These are phyloP conservation scores for Beris chalybata DNA, from an alignment of 2,888 invertebrate species.

Conservation along the genomic window DNA sequence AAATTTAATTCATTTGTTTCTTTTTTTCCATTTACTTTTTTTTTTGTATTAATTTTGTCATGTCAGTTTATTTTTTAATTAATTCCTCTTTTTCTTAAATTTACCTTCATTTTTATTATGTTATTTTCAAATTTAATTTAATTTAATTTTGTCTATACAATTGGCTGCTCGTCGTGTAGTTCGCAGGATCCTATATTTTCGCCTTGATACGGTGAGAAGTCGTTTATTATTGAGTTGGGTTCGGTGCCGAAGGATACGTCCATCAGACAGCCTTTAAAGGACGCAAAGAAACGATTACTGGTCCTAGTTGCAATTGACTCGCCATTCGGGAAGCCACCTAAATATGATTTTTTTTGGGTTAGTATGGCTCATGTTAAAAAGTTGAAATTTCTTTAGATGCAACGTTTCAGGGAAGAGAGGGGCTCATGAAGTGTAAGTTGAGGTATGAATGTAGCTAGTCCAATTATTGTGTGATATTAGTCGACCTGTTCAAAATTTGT, in stretches of 20 bases:
- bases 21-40: conserved; percentile 33
- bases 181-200: conserved; percentile 63
- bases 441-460: too few species aligned
- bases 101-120: conserved; percentile 29
- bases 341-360: conserved; percentile 11
- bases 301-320: conserved; percentile 55
- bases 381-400: too few species aligned
- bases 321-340: conserved; percentile 62
- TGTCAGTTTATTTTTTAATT: conserved; percentile 23
- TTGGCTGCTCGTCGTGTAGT: conserved; percentile 55
- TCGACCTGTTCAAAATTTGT: too few species aligned
- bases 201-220: conserved; percentile 63
- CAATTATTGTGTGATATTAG: too few species aligned
- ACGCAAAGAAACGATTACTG: conserved; percentile 59
- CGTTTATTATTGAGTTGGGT: conserved; percentile 53
- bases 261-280: conserved; percentile 65
- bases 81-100: conserved; percentile 32
- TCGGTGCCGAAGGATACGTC: conserved; percentile 59
- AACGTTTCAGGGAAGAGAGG: too few species aligned
- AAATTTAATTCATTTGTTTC: conserved; percentile 42
- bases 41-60: conserved; percentile 34
- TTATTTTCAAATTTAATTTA: conserved; percentile 38
- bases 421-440: too few species aligned
- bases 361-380: too few species aligned
- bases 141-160: conserved; percentile 48